These are phyloP conservation scores for Epinephelus malabaricus DNA, from an alignment of 2,797 vertebrate species.

Conservation along the genomic window DNA sequence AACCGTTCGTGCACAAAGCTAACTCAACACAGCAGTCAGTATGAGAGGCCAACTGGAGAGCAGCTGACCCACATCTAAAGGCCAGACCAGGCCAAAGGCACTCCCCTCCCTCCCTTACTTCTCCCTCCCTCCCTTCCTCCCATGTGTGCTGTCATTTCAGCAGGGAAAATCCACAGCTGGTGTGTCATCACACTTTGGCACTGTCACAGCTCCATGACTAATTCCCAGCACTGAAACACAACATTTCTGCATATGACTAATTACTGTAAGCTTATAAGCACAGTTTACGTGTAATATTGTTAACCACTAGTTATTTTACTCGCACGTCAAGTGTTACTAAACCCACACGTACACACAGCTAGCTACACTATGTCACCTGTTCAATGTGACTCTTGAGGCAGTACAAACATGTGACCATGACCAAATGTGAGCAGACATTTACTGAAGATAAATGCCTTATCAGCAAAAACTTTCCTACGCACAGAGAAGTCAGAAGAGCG, in stretches of 20 bases:
- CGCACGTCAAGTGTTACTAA: not conserved
- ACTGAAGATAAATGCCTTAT: not conserved
- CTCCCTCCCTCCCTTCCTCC: constrained; percentile 5
- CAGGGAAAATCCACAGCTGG: constrained; percentile 56
- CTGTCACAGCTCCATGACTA: constrained; percentile 4
- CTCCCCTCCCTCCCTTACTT: no score
- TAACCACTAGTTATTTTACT: not conserved
- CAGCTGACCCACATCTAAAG: constrained; percentile 57
- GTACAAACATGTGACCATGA: constrained; percentile 18
- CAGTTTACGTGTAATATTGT: not conserved
- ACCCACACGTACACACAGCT: not conserved
- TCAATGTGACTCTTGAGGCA: constrained; percentile 6
- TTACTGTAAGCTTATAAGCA: not conserved
- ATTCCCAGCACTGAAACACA: not conserved
- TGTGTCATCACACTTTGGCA: constrained; percentile 51
- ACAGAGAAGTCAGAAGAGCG: not conserved
- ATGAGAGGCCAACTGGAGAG: constrained; percentile 15
- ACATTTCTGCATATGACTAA: not conserved
- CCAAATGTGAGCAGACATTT: not conserved
- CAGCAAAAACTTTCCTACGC: not conserved
- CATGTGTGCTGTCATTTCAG: constrained; percentile 46
- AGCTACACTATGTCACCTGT: not conserved
- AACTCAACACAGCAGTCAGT: not conserved
- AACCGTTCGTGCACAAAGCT: not conserved
- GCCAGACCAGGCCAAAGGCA: constrained; percentile 37